These are phyloP conservation scores for Plutella xylostella DNA, from an alignment of 2,888 invertebrate species.

Conservation along the genomic window DNA sequence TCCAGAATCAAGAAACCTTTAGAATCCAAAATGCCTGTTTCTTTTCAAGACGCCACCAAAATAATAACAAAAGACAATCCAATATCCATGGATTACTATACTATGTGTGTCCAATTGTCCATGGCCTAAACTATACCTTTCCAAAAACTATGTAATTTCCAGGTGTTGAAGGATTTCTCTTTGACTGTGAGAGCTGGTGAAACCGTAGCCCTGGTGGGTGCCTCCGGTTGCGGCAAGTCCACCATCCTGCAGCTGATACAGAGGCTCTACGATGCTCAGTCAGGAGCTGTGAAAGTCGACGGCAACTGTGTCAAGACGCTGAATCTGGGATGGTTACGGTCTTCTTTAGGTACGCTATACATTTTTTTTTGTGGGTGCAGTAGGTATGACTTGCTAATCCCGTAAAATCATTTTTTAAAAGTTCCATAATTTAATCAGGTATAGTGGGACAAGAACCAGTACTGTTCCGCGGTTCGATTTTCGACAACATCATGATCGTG, in stretches of 20 bases:
- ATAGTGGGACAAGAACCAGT: constrained; percentile 84
- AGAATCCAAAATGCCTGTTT: too few species aligned
- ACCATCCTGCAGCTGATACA: constrained; percentile 82
- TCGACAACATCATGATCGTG: constrained; percentile 71
- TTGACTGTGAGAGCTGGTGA: constrained; percentile 74
- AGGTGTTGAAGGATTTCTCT: constrained; percentile 76
- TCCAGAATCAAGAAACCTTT: too few species aligned
- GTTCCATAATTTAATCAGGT: too few species aligned
- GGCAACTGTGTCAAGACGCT: constrained; percentile 74
- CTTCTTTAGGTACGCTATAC: constrained; percentile 77
- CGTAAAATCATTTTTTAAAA: too few species aligned
- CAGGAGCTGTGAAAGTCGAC: constrained; percentile 72
- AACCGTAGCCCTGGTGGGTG: constrained; percentile 79
- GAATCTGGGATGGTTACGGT: constrained; percentile 81
- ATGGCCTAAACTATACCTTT: too few species aligned
- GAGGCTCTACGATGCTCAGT: constrained; percentile 76
- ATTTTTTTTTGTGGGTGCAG: too few species aligned
- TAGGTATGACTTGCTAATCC: too few species aligned
- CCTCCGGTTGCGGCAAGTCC: constrained; percentile 86
- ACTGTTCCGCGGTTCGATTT: constrained; percentile 78
- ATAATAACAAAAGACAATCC: too few species aligned
- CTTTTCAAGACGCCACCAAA: too few species aligned
- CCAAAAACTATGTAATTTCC: too few species aligned
- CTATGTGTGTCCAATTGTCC: too few species aligned
- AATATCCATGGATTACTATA: too few species aligned